Evolutionary conservation across 53 echinoderm and acorn worm genomes (phyloP).

Genomic region (Pentamera pediparva): DNA sequence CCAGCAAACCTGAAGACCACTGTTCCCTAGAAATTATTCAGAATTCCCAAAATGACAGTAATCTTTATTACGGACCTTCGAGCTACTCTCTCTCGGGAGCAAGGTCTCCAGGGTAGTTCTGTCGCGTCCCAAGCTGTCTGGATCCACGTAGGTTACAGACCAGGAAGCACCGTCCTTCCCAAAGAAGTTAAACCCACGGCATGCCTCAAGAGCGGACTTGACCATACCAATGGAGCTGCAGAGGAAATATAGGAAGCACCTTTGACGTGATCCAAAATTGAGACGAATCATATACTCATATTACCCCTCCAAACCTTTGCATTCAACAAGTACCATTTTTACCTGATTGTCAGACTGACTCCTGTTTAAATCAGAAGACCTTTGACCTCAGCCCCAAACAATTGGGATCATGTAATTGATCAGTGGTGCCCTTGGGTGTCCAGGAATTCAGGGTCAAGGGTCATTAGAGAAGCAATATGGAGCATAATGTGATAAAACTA

Average conservation of each 20-base stretch:
- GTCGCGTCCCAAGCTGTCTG: conserved; percentile 81
- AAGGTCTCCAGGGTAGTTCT: conserved; percentile 85
- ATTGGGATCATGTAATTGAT: too few species aligned
- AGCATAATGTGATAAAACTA: too few species aligned
- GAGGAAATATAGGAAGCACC: neutral
- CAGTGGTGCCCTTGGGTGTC: too few species aligned
- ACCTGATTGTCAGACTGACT: neutral
- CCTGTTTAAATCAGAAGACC: too few species aligned
- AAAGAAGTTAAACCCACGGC: conserved; percentile 94
- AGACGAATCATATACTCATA: neutral
- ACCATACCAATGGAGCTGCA: conserved; percentile 95
- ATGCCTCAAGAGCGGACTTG: conserved; percentile 87
- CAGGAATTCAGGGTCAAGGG: too few species aligned
- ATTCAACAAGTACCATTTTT: neutral
- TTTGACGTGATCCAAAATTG: neutral
- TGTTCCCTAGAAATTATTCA: too few species aligned
- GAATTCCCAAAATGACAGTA: neutral
- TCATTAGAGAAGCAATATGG: too few species aligned
- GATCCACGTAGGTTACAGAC: conserved; percentile 87
- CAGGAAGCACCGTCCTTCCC: conserved; percentile 91
- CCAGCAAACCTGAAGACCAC: too few species aligned
- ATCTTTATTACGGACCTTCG: conserved; percentile 54
- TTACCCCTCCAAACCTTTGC: neutral
- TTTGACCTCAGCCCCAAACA: too few species aligned
- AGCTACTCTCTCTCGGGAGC: conserved; percentile 90